Evolutionary conservation across 2,113 vertebrate species (phyloP).

Genomic region (Crocuta crocuta): DNA sequence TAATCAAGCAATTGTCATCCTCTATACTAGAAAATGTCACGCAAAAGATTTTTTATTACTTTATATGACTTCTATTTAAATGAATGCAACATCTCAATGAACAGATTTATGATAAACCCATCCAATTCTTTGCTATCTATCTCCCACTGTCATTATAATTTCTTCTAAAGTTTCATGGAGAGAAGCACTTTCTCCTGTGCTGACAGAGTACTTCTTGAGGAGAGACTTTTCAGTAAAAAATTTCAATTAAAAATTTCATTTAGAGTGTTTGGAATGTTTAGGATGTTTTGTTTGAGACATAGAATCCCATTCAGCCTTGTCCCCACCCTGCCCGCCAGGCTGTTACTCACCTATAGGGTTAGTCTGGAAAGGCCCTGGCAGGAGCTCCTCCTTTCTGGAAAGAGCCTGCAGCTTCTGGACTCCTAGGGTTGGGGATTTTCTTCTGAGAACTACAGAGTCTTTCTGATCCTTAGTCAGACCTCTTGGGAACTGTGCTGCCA

Average conservation of each 20-base stretch:
- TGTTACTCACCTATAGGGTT: background rate
- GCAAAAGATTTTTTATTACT: background rate
- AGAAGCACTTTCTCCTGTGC: background rate
- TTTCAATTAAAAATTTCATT: background rate
- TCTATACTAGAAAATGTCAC: constrained; percentile 10
- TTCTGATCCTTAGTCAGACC: background rate
- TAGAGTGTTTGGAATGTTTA: background rate
- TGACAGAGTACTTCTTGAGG: background rate
- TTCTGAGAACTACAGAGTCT: background rate
- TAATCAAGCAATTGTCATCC: background rate
- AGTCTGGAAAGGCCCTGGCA: background rate
- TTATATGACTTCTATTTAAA: constrained; percentile 40
- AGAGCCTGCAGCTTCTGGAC: background rate
- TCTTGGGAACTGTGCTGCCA: background rate
- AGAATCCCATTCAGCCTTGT: background rate
- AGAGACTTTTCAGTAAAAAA: constrained; percentile 19
- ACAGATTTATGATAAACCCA: background rate
- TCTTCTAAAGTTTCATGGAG: background rate
- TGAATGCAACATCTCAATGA: background rate
- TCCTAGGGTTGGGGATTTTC: background rate
- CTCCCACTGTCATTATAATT: background rate
- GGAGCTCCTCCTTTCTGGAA: background rate
- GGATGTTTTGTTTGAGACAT: background rate
- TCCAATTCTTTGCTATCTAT: background rate
- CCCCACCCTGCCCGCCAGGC: background rate